Evolutionary conservation across 2,888 invertebrate species (phyloP), one percentile per base, ranked within the genome.

Genomic region (Lacanobia wlatinum): DNA sequence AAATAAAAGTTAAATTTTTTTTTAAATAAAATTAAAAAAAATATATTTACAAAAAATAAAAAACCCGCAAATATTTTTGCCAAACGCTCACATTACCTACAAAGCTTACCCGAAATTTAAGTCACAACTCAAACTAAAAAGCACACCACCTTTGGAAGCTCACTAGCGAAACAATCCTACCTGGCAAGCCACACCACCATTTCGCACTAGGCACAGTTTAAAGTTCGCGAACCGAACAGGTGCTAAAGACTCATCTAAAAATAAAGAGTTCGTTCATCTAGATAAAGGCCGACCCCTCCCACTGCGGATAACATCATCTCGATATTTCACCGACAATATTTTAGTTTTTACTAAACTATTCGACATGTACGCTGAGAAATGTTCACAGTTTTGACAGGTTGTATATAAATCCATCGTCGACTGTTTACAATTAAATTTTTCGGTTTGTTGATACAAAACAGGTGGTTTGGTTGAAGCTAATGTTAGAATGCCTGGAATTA

Each of bases 231-330:
- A 91, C 86, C 80, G 81, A 87, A 82, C 93, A 94, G 92, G 92
- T 93, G 93, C 88, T 90, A 92, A 84, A 89, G 86, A 91, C 80
- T 86, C 84, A 76, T 92, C 94, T 95, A 96, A 95, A 95, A 93
- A 94, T 95, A 95, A 83, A 88, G 84, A 90, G 93, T 94, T 93
- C 94, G 94, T 94, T 94, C 92, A 92, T 93, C 93, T 87, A 94
- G 82, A 84, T 82, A 80, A 74, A 86, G 88, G 85, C 82, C 84
- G 72, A 59, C 61, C 63, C 83, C 90, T 86, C 90, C 90, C 90
- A 90, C 91, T 60, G 61, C 59, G 71, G 65, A 68, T 76, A 80
- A 14, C 72, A 80, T 74, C 78, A 80, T 48, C 78, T 69, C 67
- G 70, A 78, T 76, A 63, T 82, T 77, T 78, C 46, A 79, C 56